Percentiles rank a stretch among this genome's conserved stretches.
These are phyloP conservation scores for Myotis yumanensis DNA, from an alignment of 2,113 vertebrate species.

Conservation along the genomic window DNA sequence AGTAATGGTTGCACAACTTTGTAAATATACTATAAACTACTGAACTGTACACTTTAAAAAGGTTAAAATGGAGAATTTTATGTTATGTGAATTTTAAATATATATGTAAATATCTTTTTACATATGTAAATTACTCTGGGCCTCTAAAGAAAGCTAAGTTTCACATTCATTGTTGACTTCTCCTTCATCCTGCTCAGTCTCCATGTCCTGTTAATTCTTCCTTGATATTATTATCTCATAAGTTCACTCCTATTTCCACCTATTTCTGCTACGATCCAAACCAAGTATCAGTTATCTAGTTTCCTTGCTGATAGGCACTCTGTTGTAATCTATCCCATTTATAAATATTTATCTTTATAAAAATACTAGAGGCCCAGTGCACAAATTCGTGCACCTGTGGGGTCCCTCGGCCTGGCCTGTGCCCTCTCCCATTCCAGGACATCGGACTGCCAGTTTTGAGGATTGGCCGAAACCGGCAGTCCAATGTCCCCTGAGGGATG, in stretches of 20 bases:
- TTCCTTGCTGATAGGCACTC: constrained; percentile 14
- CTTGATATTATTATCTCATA: not conserved
- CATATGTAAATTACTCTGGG: not conserved
- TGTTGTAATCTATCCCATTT: constrained; percentile 16
- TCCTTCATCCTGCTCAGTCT: constrained; percentile 4
- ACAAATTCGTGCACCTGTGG: too few species aligned
- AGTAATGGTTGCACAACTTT: not conserved
- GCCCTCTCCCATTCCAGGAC: too few species aligned
- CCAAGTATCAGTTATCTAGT: not conserved
- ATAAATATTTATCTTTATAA: constrained; percentile 3
- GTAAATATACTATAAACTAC: not conserved
- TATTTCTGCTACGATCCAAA: not conserved
- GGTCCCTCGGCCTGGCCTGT: too few species aligned
- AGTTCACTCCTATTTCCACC: not conserved
- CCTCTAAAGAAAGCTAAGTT: not conserved
- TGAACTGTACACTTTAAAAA: not conserved
- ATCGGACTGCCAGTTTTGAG: too few species aligned
- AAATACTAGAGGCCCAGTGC: not conserved
- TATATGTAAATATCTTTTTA: not conserved
- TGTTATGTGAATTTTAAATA: not conserved
- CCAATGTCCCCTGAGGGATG: too few species aligned
- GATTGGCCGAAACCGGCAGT: too few species aligned
- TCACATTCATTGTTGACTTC: not conserved
- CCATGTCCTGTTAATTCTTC: not conserved
- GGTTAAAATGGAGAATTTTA: not conserved